A percentile compares a stretch with the other conserved stretches of the same genome.
Evolutionary conservation across 2,797 vertebrate species (phyloP).

Genomic region (Acrossocheilus fasciatus): DNA sequence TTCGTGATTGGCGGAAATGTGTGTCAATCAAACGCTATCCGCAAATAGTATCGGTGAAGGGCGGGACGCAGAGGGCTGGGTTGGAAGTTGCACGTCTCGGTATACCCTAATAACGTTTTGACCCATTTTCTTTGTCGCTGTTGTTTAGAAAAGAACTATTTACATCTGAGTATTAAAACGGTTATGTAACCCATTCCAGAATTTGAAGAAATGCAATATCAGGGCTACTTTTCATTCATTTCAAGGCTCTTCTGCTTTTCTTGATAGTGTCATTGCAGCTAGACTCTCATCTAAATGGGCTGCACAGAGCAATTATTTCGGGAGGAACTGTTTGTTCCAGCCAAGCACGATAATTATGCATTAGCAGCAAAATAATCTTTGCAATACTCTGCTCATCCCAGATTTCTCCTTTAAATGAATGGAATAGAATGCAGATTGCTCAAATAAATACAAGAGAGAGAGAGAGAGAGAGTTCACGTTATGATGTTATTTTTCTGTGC

Average conservation of each 20-base stretch:
- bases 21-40: slow-evolving; percentile 10
- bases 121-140: not conserved
- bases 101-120: slow-evolving; percentile 21
- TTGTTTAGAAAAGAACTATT: not conserved
- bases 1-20: slow-evolving; percentile 66
- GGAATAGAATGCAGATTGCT: no score
- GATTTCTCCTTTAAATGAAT: not conserved
- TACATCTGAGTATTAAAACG: not conserved
- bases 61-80: not conserved
- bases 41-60: not conserved
- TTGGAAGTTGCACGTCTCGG: slow-evolving; percentile 7
- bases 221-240: not conserved
- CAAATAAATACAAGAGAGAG: not conserved
- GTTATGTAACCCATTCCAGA: not conserved
- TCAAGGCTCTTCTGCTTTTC: not conserved
- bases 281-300: not conserved
- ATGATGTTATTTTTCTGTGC: not conserved
- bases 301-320: not conserved
- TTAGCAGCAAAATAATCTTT: not conserved
- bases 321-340: slow-evolving; percentile 4
- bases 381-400: not conserved
- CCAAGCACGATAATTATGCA: slow-evolving; percentile 10
- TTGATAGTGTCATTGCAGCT: not conserved
- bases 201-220: not conserved
- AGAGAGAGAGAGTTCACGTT: not conserved